Evolutionary conservation across 2,113 vertebrate species (phyloP), one percentile per base, ranked within the genome.

Genomic region (Cottus gobio): DNA sequence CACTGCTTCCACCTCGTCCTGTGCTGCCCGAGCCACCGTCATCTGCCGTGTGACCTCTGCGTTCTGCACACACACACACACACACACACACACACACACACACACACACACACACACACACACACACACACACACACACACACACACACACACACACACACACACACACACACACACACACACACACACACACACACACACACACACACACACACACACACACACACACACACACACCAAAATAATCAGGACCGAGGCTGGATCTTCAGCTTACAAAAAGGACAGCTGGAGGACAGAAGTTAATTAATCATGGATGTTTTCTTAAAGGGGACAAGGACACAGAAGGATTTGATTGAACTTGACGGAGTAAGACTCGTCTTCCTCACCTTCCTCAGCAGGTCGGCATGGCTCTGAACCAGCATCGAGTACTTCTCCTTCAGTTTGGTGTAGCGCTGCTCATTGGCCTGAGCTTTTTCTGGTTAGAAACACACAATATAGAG

Each of bases 341-440:
- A 20, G 24, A 18, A 24, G n/a, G 7, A 44, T 36, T 16, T 64
- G 9, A 63, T 18, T 18, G 6, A 65, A 75, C 1, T n/a, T 42
- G 22, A 74, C 54, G 31, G 37, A 13, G 16, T 0, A 13, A 18
- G 26, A 11, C 36, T 18, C 0, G 7, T 57, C 24, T 48, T 67
- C 11, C 88, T 63, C 89, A 98, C 98, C 97, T 99, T 99, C 66
- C 98, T 96, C 85, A 99, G 94, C 73, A 99, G 95, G 83, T 97
- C 97, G 0, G 98, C 98, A 0, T 99, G 98, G 88, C 94, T 97
- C 95, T 98, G 98, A 70, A 99, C 98, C 87, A 99, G 94, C 91
- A 97, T 97, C 0, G 96, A 96, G 94, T 99, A 98, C 79, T 99
- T 99, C 92, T 98, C 98, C 92, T 99, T 99, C 46, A 99, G 94